Evolutionary conservation across 2,888 invertebrate genomes (phyloP), one percentile per base, ranked within the genome.

Genomic region (Oligia latruncula): DNA sequence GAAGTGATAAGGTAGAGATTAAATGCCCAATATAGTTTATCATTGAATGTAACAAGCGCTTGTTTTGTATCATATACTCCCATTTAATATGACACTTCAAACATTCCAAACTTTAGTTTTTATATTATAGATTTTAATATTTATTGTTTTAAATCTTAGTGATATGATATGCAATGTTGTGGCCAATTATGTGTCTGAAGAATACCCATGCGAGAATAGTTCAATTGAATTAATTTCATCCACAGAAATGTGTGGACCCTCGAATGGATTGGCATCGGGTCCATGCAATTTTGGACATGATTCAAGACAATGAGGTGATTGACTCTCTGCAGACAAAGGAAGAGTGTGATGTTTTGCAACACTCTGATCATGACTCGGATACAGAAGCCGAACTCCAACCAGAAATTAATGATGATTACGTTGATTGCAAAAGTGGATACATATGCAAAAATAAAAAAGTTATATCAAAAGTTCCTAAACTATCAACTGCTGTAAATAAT

Each of bases 1-100:
- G 96, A 90, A 97, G 96, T 95, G 97, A 97, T 95, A 97, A 97
- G 97, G 97, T 97, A 95, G 92, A 93, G 92, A 95, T 95, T 92
- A 87, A 71, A 84, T 80, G 67, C 77, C 77, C 82, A 87, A 86
- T 80, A 78, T 80, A 83, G 76, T 84, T 89, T 90, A 90, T 89
- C 88, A 84, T 35, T 87, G 74, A 78, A 82, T 82, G 65, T 78
- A 83, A 85, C 87, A 84, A 86, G 76, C 74, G 66, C 75, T 86
- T 85, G 76, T 87, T 84, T 78, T 79, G 80, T 81, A 80, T 78
- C 82, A 78, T 76, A 84, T 82, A 90, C 88, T 88, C 82, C 77
- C 82, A 88, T 91, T 90, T 87, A 90, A 89, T 90, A 89, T 92
- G 91, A 90, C 92, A 92, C 91, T 92, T 90, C 86, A 90, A 90